These are phyloP conservation scores for Drosophila hydei DNA, from an alignment of 1,140 invertebrate species.

Conservation along the genomic window DNA sequence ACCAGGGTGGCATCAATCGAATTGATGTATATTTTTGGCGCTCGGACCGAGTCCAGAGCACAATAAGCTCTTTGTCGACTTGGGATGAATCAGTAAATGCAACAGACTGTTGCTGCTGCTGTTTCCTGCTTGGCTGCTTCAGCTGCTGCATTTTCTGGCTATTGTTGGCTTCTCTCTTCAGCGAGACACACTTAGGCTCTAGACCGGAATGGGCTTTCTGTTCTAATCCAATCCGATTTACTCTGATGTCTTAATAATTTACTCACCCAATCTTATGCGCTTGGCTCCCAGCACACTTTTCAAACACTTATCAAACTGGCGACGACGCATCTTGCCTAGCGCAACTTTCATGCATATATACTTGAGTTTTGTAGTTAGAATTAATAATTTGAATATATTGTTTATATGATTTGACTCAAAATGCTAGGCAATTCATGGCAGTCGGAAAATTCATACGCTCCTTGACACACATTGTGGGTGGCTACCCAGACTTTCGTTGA, in stretches of 20 bases:
- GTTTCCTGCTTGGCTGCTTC: background rate
- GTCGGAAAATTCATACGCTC: too few relatives aligned
- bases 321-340: slow-evolving; percentile 46
- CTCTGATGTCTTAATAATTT: background rate
- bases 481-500: too few relatives aligned
- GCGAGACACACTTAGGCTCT: background rate
- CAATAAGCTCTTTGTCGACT: slow-evolving; percentile 15
- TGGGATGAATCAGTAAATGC: background rate
- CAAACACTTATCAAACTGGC: slow-evolving; percentile 5
- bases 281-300: background rate
- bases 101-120: slow-evolving; percentile 17
- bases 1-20: slow-evolving; percentile 60
- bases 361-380: background rate
- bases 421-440: slow-evolving; percentile 37
- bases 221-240: background rate
- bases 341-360: slow-evolving; percentile 18
- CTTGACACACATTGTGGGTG: too few relatives aligned
- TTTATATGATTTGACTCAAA: slow-evolving; percentile 38
- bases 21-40: slow-evolving; percentile 30
- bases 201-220: background rate
- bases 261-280: slow-evolving; percentile 3
- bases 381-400: background rate
- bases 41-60: slow-evolving; percentile 52
- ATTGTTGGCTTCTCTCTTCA: slow-evolving; percentile 8
- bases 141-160: slow-evolving; percentile 8